Base-by-base conservation (phyloP, 2,113 vertebrate genomes). In the Varanus salvator region DNA sequence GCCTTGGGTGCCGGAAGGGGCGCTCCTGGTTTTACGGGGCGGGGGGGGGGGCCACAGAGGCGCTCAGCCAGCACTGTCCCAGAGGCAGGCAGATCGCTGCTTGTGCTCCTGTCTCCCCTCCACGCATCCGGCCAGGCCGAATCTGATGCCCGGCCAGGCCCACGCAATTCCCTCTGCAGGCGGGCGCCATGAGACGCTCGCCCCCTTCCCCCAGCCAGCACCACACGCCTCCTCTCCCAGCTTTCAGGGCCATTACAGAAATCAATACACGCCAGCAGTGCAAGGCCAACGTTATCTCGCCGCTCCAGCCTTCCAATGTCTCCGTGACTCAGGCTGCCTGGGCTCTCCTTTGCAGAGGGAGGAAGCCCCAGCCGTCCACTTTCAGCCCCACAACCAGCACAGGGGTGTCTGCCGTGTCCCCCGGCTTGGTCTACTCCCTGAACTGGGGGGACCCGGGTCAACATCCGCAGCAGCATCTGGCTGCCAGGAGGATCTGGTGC, bases 21-120 rank as follows among this genome's bases (percentile, higher is more conserved):
- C 3, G 38, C 38, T 44, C 38, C 38, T 44, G 38, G 38, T 44
- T 44, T 44, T 44, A 44, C 38, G 21, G 38, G 6, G 23, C 2
- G 68, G 68, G 23, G 68, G 68, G 68, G 6, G 1, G 11, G 15
- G 94, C 93, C n/a, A 3, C 38, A 44, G 38, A 44, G 38, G 38
- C 38, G 38, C 54, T 54, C 11, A 54, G 54, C 54, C 54, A 54
- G 54, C 11, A 4, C 91, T 93, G 92, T 50, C 94, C 92, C 4
- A 11, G 57, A 7, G 17, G 57, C 17, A 80, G 92, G 91, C 64
- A 91, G 94, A 92, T 95, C 91, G 14, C 91, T 71, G 94, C 93
- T 95, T 91, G 94, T 95, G 89, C 94, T 90, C 25, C 94, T 93
- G 93, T 95, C 95, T 94, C 95, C 93, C 94, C 86, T 8, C 76